phyloP scores from a whole-genome alignment of 1,140 invertebrate genomes.

The Oncopodura yosiiana region DNA sequence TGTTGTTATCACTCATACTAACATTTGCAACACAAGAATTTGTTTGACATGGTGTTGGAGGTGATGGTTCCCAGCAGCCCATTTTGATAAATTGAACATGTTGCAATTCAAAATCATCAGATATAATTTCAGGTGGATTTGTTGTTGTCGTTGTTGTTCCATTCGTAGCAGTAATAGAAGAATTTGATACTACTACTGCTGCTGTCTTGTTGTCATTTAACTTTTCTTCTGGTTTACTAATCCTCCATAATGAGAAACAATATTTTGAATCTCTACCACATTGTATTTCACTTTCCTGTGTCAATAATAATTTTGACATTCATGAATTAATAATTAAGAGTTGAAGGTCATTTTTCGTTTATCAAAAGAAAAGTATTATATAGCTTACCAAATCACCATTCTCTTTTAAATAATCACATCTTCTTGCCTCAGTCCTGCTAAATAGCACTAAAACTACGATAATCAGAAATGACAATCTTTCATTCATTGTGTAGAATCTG shows the following conservation, averaged over 20 bases:
- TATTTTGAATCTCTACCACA: slow-evolving; percentile 4
- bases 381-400: background rate
- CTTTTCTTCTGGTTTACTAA: background rate
- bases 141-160: background rate
- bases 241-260: slow-evolving; percentile 16
- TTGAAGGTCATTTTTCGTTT: too few species aligned
- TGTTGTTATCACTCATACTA: background rate
- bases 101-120: too few species aligned
- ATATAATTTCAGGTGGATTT: background rate
- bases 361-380: background rate
- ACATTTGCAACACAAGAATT: background rate
- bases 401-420: slow-evolving; percentile 2
- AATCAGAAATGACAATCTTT: too few species aligned
- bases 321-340: background rate
- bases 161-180: too few species aligned
- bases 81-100: background rate
- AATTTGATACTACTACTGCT: too few species aligned
- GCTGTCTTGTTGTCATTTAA: too few species aligned
- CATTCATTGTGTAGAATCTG: too few species aligned
- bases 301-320: background rate
- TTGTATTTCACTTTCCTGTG: background rate
- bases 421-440: too few species aligned
- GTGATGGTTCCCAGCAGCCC: slow-evolving; percentile 19
- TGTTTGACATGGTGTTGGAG: background rate
- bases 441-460: too few species aligned